phyloP scores from a whole-genome alignment of 2,888 invertebrate species.

The Pammene aurita region DNA sequence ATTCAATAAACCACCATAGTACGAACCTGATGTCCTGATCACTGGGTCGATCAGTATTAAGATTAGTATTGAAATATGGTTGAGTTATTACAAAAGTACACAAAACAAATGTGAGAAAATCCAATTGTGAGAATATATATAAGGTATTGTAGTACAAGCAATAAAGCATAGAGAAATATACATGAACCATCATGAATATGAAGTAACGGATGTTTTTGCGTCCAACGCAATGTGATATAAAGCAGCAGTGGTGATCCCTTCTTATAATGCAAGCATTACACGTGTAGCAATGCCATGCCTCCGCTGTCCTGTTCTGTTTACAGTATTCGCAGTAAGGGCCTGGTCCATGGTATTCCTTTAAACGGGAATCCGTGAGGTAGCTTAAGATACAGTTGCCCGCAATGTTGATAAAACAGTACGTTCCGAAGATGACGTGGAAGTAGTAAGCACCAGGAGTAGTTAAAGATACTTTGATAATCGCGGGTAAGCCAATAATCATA shows the following conservation, averaged over 20 bases:
- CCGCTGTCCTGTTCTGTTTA: constrained; percentile 86
- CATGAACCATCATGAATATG: constrained; percentile 87
- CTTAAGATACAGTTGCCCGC: constrained; percentile 9
- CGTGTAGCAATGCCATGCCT: constrained; percentile 92
- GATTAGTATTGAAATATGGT: neutral
- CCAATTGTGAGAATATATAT: constrained; percentile 80
- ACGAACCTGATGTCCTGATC: constrained; percentile 56
- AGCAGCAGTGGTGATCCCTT: constrained; percentile 93
- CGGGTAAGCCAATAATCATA: neutral
- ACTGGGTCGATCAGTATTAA: constrained; percentile 42
- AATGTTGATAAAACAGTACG: constrained; percentile 4
- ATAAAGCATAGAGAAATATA: constrained; percentile 84
- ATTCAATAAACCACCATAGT: constrained; percentile 58
- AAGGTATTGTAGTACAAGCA: constrained; percentile 85
- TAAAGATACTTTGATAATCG: neutral
- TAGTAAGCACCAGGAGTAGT: neutral
- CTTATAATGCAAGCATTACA: constrained; percentile 92
- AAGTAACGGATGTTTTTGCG: constrained; percentile 92
- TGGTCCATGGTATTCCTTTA: constrained; percentile 27
- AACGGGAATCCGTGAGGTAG: neutral
- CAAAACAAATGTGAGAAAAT: constrained; percentile 37
- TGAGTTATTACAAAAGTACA: neutral
- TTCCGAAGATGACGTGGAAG: neutral
- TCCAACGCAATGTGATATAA: constrained; percentile 92
- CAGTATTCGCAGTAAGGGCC: constrained; percentile 88